Base-by-base conservation (phyloP, 2,888 invertebrate species). In the Saturnia pavonia region DNA sequence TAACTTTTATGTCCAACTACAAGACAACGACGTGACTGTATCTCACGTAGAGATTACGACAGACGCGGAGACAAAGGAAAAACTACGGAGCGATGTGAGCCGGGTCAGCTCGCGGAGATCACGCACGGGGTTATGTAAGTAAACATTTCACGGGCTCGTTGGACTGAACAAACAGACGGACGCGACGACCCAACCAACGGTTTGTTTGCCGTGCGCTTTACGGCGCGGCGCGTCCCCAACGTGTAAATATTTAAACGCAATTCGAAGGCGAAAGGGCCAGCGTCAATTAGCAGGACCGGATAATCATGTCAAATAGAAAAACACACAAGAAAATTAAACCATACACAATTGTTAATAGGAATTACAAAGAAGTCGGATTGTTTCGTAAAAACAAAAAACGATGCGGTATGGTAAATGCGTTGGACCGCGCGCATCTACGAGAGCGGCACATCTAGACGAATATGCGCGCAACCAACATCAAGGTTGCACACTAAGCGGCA, bases 201-300 rank as follows among this genome's bases (percentile, higher is more conserved):
- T 14, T 74, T 91, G 88, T 92, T 91, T 92, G 85, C 85, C 74
- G 77, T 82, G 84, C 84, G 89, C 89, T 88, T 84, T 85, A 86
- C 85, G 34, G 34, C 34, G 34, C 6, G 84, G 86, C 85, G 84
- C 78, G 85, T 82, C 84, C 87, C 79, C 81, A 78, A n/a, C n/a
- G 67, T 72, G 82, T 85, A 77, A 93, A 93, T 91, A 91, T 92
- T 93, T 90, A 85, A 88, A 80, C 86, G 88, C 89, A 92, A 93
- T 92, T 92, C 91, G 88, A 90, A 89, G 91, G 91, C 85, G 22
- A 88, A 84, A 88, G 89, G 88, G 88, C 85, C 84, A 78, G 75
- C 81, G 80, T 85, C 88, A 90, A 90, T 90, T 90, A 90, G 85
- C 79, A 76, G 79, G 80, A 82, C 78, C 75, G 75, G 75, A 76